Evolutionary conservation across 1,140 invertebrate genomes (phyloP), one percentile per base, ranked within the genome.

Genomic region (Ptiloglossa arizonensis): DNA sequence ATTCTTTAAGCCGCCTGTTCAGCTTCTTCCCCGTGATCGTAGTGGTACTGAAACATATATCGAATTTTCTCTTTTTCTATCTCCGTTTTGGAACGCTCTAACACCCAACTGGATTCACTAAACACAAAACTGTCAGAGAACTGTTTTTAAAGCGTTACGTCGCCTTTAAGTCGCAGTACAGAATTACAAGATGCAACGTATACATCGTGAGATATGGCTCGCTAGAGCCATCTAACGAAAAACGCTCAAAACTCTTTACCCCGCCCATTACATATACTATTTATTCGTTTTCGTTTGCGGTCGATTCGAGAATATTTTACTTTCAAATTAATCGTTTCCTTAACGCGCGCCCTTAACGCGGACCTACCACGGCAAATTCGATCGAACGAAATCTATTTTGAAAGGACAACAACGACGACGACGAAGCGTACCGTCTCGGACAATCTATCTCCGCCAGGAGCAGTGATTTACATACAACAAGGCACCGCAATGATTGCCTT

Each of bases 381-480:
- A 19, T 48, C 35, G 38, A 60, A 38, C 48, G 63, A 79, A 79
- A 82, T 84, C 63, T 66, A 79, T 77, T 72, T 75, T 50, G 60
- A 57, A 67, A 69, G 52, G 60, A 60, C 50, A 54, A 78, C 62
- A 56, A 29, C n/a, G 44, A 48, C 5, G 50, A 22, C 1, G 52
- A 29, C 24, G 67, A 11, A 48, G 19, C 29, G 46, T 54, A 73
- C 57, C 52, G 35, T 56, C 59, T 76, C 62, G 73, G 77, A 80
- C 83, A 60, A 86, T 85, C 80, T 72, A 83, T 86, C 80, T 72
- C 24, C 75, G 71, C 63, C 59, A 73, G 56, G 71, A 75, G 71
- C 59, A 44, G 73, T 64, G 83, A 86, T 86, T 86, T 86, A 86
- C 85, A 86, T 86, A 85, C 80, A 85, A 86, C 83, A 86, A 85